Evolutionary conservation across 2,797 vertebrate species (phyloP).

Genomic region (Bovichtus variegatus): DNA sequence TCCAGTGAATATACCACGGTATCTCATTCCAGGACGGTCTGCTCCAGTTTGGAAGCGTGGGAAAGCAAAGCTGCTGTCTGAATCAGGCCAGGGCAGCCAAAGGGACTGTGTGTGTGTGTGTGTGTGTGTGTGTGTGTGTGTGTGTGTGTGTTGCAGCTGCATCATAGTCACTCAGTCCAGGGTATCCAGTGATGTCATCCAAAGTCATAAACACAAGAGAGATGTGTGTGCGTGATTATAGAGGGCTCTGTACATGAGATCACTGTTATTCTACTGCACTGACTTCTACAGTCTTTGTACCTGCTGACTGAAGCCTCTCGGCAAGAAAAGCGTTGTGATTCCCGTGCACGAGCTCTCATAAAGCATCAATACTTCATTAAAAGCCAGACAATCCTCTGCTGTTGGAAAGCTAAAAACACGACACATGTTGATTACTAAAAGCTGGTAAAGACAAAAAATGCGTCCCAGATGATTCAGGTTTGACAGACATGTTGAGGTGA

Average conservation of each 20-base stretch:
- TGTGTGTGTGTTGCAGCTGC: slow-evolving; percentile 58
- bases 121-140: slow-evolving; percentile 24
- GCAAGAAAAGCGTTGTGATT: slow-evolving; percentile 15
- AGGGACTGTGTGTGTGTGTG: slow-evolving; percentile 28
- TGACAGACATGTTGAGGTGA: not conserved
- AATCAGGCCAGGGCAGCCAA: slow-evolving; percentile 52
- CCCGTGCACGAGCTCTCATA: not conserved
- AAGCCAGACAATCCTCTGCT: not conserved
- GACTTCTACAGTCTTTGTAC: too few relatives aligned
- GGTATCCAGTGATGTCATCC: slow-evolving; percentile 63
- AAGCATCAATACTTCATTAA: slow-evolving; percentile 35
- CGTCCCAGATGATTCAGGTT: slow-evolving; percentile 4
- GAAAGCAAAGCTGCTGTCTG: slow-evolving; percentile 63
- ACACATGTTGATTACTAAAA: slow-evolving; percentile 8
- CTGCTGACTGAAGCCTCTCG: too few relatives aligned
- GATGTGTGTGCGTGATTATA: slow-evolving; percentile 7
- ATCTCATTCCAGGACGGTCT: slow-evolving; percentile 56
- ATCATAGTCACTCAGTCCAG: slow-evolving; percentile 39
- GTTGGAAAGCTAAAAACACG: slow-evolving; percentile 10
- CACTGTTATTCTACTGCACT: slow-evolving; percentile 13
- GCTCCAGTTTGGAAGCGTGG: slow-evolving; percentile 70
- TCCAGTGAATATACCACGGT: slow-evolving; percentile 57
- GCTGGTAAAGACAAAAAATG: not conserved
- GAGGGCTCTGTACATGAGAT: slow-evolving; percentile 48
- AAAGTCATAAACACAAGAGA: slow-evolving; percentile 45